Evolutionary conservation across 2,113 vertebrate genomes (phyloP).

Genomic region (Kobus ellipsiprymnus): DNA sequence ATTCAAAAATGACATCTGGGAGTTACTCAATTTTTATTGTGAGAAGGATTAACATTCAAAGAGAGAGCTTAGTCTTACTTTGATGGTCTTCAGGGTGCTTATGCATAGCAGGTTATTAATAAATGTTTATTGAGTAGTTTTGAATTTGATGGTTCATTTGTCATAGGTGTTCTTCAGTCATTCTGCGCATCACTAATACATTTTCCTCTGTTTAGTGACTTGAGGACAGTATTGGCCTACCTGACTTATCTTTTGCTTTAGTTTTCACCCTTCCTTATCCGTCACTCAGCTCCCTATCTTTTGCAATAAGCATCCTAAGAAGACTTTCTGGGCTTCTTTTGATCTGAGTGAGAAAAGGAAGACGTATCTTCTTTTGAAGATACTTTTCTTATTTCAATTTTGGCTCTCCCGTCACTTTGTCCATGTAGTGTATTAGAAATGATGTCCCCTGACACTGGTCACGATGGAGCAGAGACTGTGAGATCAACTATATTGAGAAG

Average conservation of each 20-base stretch:
- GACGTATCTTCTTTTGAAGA: not conserved
- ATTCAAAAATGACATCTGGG: not conserved
- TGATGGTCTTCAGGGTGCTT: not conserved
- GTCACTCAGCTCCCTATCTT: not conserved
- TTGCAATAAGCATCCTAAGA: not conserved
- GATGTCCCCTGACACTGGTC: accelerated
- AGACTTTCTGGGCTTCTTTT: not conserved
- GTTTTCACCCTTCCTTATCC: not conserved
- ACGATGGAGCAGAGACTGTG: not conserved
- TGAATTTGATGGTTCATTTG: not conserved
- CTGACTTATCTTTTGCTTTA: not conserved
- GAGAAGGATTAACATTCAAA: not conserved
- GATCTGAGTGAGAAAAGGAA: not conserved
- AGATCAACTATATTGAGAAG: not conserved
- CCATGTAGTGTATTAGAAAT: not conserved
- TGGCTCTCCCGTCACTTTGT: not conserved
- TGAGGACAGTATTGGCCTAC: not conserved
- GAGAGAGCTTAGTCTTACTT: not conserved
- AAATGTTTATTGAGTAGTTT: not conserved
- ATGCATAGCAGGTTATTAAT: not conserved
- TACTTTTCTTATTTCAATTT: not conserved
- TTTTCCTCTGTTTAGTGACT: not conserved
- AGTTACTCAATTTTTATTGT: not conserved
- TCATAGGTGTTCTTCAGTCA: not conserved
- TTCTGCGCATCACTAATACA: not conserved